These are phyloP conservation scores for Peromyscus leucopus DNA, from an alignment of 2,113 vertebrate genomes.

Conservation along the genomic window DNA sequence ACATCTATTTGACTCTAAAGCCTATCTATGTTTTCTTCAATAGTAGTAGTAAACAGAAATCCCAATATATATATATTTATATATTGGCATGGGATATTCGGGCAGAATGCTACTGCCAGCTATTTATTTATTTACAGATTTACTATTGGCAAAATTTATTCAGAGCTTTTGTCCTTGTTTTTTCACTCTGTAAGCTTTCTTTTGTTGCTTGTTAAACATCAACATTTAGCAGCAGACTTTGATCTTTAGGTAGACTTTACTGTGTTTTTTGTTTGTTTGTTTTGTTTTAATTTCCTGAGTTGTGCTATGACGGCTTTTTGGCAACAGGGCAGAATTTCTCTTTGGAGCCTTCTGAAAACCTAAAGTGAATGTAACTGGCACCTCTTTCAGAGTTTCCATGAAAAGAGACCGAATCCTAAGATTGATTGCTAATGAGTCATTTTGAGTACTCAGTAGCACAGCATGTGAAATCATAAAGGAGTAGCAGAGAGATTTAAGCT, in stretches of 20 bases:
- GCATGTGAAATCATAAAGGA: not conserved
- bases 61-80: not conserved
- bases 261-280: not conserved
- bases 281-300: not conserved
- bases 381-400: conserved; percentile 18
- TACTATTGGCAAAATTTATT: conserved; percentile 19
- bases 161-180: conserved; percentile 26
- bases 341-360: conserved; percentile 55
- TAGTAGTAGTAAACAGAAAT: conserved; percentile 21
- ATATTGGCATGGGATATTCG: not conserved
- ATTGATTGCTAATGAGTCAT: conserved; percentile 39
- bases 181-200: conserved; percentile 27
- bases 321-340: conserved; percentile 32
- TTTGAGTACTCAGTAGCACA: conserved; percentile 1
- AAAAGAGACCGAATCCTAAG: conserved; percentile 54
- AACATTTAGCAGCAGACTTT: conserved; percentile 49
- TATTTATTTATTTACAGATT: conserved; percentile 14
- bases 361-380: conserved; percentile 10
- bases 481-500: conserved; percentile 17
- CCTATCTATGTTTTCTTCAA: conserved; percentile 24
- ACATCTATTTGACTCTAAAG: conserved; percentile 13
- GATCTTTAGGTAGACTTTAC: conserved; percentile 47
- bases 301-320: not conserved
- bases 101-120: conserved; percentile 36
- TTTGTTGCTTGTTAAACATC: conserved; percentile 45